A percentile compares a stretch with the other conserved stretches of the same genome.
These are phyloP conservation scores for Chaenogobius annularis DNA, from an alignment of 2,113 vertebrate species.

Conservation along the genomic window DNA sequence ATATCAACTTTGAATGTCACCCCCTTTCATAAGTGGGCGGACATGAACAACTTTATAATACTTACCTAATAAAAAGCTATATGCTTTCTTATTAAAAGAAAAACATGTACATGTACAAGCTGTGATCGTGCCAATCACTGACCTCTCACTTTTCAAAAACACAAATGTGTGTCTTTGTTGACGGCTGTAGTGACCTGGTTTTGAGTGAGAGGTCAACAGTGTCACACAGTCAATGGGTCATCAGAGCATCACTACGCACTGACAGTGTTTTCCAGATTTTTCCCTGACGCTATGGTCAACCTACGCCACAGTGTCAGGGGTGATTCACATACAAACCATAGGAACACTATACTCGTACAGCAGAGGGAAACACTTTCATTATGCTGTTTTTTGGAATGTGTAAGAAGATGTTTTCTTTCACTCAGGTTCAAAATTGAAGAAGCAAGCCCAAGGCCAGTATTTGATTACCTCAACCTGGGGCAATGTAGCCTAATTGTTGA, in stretches of 20 bases:
- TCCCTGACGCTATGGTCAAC: constrained; percentile 25
- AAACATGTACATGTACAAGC: neutral
- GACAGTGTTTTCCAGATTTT: constrained; percentile 14
- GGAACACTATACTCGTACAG: neutral
- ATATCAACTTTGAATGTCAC: too few species aligned
- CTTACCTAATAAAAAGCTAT: too few species aligned
- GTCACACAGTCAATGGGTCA: constrained; percentile 26
- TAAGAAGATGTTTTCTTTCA: too few species aligned
- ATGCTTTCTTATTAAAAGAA: too few species aligned
- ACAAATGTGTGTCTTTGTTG: neutral
- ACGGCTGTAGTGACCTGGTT: neutral
- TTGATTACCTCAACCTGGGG: too few species aligned
- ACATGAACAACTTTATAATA: too few species aligned
- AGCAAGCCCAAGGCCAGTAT: too few species aligned
- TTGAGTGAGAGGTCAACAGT: constrained; percentile 25
- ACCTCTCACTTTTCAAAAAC: neutral
- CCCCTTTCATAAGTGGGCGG: too few species aligned
- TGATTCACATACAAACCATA: constrained; percentile 24
- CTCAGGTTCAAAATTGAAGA: too few species aligned
- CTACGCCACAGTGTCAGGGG: constrained; percentile 22
- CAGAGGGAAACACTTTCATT: neutral
- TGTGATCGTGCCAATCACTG: neutral
- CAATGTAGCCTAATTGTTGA: too few species aligned
- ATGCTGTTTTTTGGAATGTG: neutral
- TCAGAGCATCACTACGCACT: neutral